phyloP scores from a whole-genome alignment of 2,888 invertebrate genomes.

The Drosophila merina region DNA sequence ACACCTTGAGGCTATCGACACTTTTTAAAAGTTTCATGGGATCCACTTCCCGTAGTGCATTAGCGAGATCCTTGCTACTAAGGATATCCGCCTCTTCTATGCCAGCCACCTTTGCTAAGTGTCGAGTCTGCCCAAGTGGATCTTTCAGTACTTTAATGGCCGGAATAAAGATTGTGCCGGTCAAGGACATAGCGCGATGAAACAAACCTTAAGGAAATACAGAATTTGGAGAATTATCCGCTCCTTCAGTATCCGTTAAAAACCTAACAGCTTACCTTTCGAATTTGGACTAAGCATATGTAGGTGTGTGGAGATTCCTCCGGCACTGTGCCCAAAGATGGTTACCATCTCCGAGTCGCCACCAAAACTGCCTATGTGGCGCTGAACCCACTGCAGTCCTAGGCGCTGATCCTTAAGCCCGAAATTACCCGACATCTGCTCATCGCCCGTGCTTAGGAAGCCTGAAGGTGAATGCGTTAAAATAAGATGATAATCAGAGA shows the following conservation, averaged over 20 bases:
- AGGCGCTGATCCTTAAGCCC: slow-evolving; percentile 84
- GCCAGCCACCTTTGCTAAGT: slow-evolving; percentile 80
- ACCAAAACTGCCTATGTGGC: slow-evolving; percentile 83
- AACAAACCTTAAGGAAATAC: slow-evolving; percentile 78
- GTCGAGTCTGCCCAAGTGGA: slow-evolving; percentile 73
- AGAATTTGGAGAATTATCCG: not conserved
- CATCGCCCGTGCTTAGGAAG: slow-evolving; percentile 83
- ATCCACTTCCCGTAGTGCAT: slow-evolving; percentile 82
- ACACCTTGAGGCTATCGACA: slow-evolving; percentile 83
- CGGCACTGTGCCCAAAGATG: slow-evolving; percentile 84
- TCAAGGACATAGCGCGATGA: slow-evolving; percentile 83
- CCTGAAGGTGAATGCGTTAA: slow-evolving; percentile 62
- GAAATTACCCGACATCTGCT: slow-evolving; percentile 84
- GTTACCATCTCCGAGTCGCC: slow-evolving; percentile 83
- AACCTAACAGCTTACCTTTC: slow-evolving; percentile 67
- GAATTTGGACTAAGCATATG: slow-evolving; percentile 84
- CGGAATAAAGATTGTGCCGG: slow-evolving; percentile 82
- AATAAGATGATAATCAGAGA: not conserved
- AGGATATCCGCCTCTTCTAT: slow-evolving; percentile 68
- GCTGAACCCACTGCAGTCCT: slow-evolving; percentile 84
- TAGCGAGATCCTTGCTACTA: slow-evolving; percentile 73
- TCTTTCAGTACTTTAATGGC: slow-evolving; percentile 42
- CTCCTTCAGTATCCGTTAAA: too few species aligned
- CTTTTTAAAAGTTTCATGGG: slow-evolving; percentile 79
- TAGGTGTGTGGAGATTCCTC: slow-evolving; percentile 83